Evolutionary conservation across 2,888 invertebrate genomes (phyloP), one percentile per base, ranked within the genome.

Genomic region (Hedya salicella): DNA sequence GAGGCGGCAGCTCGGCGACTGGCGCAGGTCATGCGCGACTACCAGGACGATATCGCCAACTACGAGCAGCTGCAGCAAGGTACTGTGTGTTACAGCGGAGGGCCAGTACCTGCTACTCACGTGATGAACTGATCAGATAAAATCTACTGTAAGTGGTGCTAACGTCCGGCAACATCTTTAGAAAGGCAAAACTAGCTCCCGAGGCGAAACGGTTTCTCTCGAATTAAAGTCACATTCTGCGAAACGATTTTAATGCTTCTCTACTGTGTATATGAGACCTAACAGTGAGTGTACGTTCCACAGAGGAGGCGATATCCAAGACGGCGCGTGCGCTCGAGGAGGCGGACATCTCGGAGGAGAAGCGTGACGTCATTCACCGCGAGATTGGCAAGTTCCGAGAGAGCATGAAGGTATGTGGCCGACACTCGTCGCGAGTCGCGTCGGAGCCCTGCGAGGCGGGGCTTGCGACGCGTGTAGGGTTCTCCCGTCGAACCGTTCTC

Each of bases 321-420:
- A 93, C 94, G 74, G 94, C 94, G 70, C 94, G 94, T 78, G 94
- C 94, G 68, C 91, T 97, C 36, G 96, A 96, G 76, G 97, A 97
- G 78, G 96, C 96, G 32, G 98, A 97, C 85, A 95, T 98, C 69
- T 99, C 99, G 83, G 98, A 98, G 89, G 98, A 98, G 83, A 98
- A 98, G 88, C 95, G 98, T 54, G 98, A 98, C 88, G 94, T 99
- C 76, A 99, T 99, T 76, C 98, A 97, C 80, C 95, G 98, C 77
- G 99, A 99, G 94, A 99, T 99, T 88, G 97, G 97, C 78, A 98
- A 98, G 91, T 99, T 99, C 93, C 95, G 99, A 70, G 98, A 98
- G 93, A 97, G 97, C 75, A 98, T 98, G 96, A 98, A 98, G 97
- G 97, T 97, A 95, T 94, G 56, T 93, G 75, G n/a, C n/a, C n/a